A percentile compares a stretch with the other conserved stretches of the same genome.
These are phyloP conservation scores for Gallinago solitaria DNA, from an alignment of 2,797 vertebrate genomes.

Conservation along the genomic window DNA sequence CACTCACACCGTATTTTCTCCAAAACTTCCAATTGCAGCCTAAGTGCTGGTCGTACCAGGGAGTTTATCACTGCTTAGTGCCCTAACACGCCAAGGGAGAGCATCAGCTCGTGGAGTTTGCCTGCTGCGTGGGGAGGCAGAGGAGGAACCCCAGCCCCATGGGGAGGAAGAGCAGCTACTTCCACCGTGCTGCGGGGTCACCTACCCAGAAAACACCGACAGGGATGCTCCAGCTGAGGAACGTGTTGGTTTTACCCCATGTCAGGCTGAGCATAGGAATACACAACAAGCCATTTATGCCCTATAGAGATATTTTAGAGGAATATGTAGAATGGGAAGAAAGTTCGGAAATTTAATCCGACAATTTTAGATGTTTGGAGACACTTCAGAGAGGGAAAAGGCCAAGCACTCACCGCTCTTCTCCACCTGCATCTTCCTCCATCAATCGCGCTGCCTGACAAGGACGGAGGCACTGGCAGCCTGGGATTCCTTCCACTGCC, in stretches of 20 bases:
- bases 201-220: neutral
- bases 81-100: neutral
- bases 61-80: neutral
- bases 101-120: rapidly evolving
- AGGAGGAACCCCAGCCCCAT: neutral
- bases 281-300: rapidly evolving
- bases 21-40: neutral
- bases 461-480: neutral
- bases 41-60: neutral
- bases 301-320: neutral
- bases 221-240: neutral
- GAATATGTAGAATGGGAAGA: rapidly evolving
- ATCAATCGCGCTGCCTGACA: rapidly evolving
- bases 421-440: neutral
- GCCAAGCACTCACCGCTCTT: neutral
- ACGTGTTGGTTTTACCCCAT: rapidly evolving
- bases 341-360: neutral
- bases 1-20: neutral
- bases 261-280: neutral
- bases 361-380: neutral
- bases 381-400: neutral
- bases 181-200: neutral
- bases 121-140: neutral
- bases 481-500: rapidly evolving
- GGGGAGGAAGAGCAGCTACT: neutral